Evolutionary conservation across 2,888 invertebrate species (phyloP).

Genomic region (Cryptocephalus primarius): DNA sequence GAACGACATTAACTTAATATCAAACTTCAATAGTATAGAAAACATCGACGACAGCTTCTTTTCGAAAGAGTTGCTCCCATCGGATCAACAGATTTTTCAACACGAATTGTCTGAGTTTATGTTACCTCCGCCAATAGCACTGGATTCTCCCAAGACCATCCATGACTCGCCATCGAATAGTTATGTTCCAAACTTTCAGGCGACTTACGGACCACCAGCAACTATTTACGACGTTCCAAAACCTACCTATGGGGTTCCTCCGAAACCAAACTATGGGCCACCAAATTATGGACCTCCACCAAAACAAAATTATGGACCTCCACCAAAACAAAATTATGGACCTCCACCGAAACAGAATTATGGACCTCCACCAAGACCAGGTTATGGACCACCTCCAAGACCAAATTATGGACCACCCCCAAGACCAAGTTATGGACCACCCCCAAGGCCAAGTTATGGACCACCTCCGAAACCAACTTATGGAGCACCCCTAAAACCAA

Average conservation of each 20-base stretch:
- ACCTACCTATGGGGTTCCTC: constrained; percentile 20
- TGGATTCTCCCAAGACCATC: constrained; percentile 1
- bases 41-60: not conserved
- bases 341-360: constrained; percentile 8
- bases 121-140: constrained; percentile 13
- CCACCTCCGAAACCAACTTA: constrained; percentile 10
- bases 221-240: constrained; percentile 21
- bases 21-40: constrained; percentile 6
- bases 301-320: constrained; percentile 5
- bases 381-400: constrained; percentile 15
- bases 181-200: not conserved
- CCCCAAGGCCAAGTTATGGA: constrained; percentile 8
- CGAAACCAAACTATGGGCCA: constrained; percentile 18
- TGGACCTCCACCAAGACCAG: constrained; percentile 3
- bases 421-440: not conserved
- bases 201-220: constrained; percentile 8
- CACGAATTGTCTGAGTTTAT: constrained; percentile 10
- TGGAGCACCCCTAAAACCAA: constrained; percentile 3
- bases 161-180: no score
- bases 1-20: constrained; percentile 12
- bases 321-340: constrained; percentile 6
- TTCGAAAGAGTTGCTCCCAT: not conserved
- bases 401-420: constrained; percentile 14
- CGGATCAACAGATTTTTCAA: no score
- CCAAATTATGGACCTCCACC: constrained; percentile 6